phyloP scores from a whole-genome alignment of 2,797 vertebrate species.

The Phrynocephalus forsythii region DNA sequence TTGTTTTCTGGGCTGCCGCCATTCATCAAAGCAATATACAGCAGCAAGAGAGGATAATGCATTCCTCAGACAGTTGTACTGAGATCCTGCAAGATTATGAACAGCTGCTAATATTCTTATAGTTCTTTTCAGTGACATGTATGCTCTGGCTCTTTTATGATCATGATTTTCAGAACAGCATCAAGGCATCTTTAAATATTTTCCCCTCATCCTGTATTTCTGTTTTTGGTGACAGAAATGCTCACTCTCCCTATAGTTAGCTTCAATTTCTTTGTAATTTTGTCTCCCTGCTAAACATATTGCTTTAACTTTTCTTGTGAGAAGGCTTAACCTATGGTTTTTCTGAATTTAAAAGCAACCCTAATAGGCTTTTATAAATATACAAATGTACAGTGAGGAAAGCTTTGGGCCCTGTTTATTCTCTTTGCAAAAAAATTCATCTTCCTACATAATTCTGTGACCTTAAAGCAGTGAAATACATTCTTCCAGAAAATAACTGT shows the following conservation, averaged over 20 bases:
- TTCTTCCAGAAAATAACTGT: neutral
- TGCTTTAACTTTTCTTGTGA: neutral
- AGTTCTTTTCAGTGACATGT: neutral
- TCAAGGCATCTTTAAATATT: neutral
- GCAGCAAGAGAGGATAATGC: slow-evolving; percentile 38
- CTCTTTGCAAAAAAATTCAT: neutral
- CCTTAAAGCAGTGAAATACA: slow-evolving; percentile 16
- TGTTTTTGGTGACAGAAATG: slow-evolving; percentile 7
- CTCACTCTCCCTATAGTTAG: neutral
- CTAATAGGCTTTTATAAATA: slow-evolving; percentile 15
- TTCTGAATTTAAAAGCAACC: slow-evolving; percentile 1
- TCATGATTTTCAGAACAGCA: neutral
- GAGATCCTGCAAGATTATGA: neutral
- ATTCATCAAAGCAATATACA: neutral
- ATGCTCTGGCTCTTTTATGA: neutral
- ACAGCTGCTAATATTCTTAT: neutral
- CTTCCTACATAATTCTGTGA: slow-evolving; percentile 1
- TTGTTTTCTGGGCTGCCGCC: neutral
- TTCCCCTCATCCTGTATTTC: neutral
- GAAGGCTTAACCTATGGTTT: neutral
- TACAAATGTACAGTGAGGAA: neutral
- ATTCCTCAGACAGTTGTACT: slow-evolving; percentile 19
- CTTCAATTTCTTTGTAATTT: neutral
- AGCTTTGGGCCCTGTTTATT: neutral
- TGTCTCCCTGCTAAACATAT: neutral